Base-by-base conservation (phyloP, 2,113 vertebrate genomes). In the Podiceps cristatus region DNA sequence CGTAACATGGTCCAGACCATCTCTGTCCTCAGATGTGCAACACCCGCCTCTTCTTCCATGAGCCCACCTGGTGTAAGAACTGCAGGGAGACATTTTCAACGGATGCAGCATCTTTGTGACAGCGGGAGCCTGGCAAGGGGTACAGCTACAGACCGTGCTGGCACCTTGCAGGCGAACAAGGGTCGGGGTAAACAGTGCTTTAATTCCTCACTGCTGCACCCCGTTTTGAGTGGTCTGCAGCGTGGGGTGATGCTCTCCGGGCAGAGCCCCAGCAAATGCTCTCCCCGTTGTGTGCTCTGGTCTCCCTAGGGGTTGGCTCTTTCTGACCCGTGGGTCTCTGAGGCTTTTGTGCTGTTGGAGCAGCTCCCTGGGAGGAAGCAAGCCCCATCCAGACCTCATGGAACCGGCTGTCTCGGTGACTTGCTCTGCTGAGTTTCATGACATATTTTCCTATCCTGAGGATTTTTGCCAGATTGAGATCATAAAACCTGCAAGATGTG, bases 401-500 rank as follows among this genome's bases (percentile, higher is more conserved):
- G 53, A 52, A 16, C 68, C 1, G 0, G 4, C 64, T 92, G 35
- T 25, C 75, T 74, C 1, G 0, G 40, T 31, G 55, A 37, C 72
- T 55, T 45, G 64, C n/a, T 92, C 81, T 91, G 66, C 91, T 79
- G 77, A 66, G 40, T 82, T 79, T 47, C 53, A 8, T 24, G 66
- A 64, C 49, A 31, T 6, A 19, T 93, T 94, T 96, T 73, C 58
- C 94, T 53, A 40, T 82, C 77, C 66, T 44, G 53, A 94, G 86
- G 80, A 35, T 67, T 90, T 90, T 49, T 89, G 91, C 91, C 91
- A 88, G 91, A 18, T 13, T 82, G 94, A 86, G 89, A 55, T 96
- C 74, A 82, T 83, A 76, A 93, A 96, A 69, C 64, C 88, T 79
- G 81, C 42, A 42, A 63, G 93, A 79, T 0, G 2, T 40, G 80